phyloP scores from a whole-genome alignment of 2,888 invertebrate species.

The Troglohyphantes excavatus region DNA sequence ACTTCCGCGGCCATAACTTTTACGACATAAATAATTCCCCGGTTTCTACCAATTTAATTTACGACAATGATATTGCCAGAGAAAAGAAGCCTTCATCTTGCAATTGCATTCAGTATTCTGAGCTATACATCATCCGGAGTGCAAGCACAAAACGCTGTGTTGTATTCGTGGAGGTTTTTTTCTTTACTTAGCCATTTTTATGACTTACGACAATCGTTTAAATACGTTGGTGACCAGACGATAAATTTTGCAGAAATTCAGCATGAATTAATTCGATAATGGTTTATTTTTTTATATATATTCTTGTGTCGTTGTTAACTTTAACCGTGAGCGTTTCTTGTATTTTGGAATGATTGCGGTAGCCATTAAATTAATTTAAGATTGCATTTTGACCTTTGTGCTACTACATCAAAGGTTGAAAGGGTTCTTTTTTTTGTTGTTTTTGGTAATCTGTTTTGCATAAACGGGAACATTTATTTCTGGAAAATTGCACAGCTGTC shows the following conservation, averaged over 20 bases:
- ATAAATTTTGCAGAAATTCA: conserved; percentile 53
- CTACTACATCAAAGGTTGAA: conserved; percentile 17
- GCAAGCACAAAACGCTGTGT: conserved; percentile 5
- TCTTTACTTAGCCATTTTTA: conserved; percentile 31
- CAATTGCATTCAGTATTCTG: conserved; percentile 33
- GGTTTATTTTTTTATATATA: conserved; percentile 8
- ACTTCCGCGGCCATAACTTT: conserved; percentile 43
- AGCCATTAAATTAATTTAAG: conserved; percentile 62
- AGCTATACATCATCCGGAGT: conserved; percentile 34
- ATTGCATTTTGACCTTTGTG: conserved; percentile 15
- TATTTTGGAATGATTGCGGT: conserved; percentile 4
- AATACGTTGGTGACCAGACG: conserved; percentile 36
- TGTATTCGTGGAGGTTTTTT: background rate
- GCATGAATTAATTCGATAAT: conserved; percentile 20
- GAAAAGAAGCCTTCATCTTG: conserved; percentile 12
- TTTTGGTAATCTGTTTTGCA: too few relatives aligned
- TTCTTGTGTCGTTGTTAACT: background rate
- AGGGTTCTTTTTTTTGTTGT: background rate
- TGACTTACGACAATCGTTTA: conserved; percentile 64
- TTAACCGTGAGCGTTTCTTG: background rate
- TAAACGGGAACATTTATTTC: too few relatives aligned
- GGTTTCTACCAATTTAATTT: conserved; percentile 31
- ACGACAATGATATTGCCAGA: conserved; percentile 31
- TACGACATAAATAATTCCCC: conserved; percentile 52
- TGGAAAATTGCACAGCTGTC: too few relatives aligned